phyloP scores from a whole-genome alignment of 1,140 invertebrate genomes.

The Capitella teleta region DNA sequence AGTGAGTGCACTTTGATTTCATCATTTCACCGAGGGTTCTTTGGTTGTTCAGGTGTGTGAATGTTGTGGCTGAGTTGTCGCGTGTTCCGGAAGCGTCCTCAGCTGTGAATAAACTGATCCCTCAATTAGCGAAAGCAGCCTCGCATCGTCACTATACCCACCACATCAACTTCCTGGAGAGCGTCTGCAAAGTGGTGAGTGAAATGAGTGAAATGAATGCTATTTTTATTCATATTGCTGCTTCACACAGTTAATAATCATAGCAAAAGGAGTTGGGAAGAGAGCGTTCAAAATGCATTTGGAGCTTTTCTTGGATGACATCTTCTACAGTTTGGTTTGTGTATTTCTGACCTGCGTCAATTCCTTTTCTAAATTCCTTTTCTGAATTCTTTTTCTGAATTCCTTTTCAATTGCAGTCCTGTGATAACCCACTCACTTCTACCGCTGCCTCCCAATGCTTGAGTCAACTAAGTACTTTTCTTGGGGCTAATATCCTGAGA shows the following conservation, averaged over 20 bases:
- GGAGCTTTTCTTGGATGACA: slow-evolving; percentile 46
- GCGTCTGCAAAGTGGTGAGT: slow-evolving; percentile 45
- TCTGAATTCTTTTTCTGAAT: slow-evolving; percentile 1
- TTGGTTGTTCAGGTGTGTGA: neutral
- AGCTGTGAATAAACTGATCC: slow-evolving; percentile 30
- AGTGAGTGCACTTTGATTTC: neutral
- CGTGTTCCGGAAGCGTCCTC: slow-evolving; percentile 26
- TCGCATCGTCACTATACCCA: slow-evolving; percentile 44
- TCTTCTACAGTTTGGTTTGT: slow-evolving; percentile 46
- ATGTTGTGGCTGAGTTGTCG: slow-evolving; percentile 41
- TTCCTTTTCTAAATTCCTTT: slow-evolving; percentile 7
- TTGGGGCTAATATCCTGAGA: slow-evolving; percentile 47
- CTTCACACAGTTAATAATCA: slow-evolving; percentile 38
- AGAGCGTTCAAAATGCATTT: slow-evolving; percentile 45
- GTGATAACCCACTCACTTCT: slow-evolving; percentile 48
- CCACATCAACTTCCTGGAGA: slow-evolving; percentile 46
- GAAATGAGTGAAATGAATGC: neutral
- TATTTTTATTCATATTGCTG: neutral
- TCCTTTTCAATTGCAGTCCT: slow-evolving; percentile 30
- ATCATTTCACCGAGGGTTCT: neutral
- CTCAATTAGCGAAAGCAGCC: slow-evolving; percentile 39
- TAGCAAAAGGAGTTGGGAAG: slow-evolving; percentile 47
- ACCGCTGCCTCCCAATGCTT: slow-evolving; percentile 47
- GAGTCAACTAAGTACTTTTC: slow-evolving; percentile 39
- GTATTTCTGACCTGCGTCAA: neutral